Base-by-base conservation (phyloP, 2,888 invertebrate genomes). In the Drosophila mayaguana region DNA sequence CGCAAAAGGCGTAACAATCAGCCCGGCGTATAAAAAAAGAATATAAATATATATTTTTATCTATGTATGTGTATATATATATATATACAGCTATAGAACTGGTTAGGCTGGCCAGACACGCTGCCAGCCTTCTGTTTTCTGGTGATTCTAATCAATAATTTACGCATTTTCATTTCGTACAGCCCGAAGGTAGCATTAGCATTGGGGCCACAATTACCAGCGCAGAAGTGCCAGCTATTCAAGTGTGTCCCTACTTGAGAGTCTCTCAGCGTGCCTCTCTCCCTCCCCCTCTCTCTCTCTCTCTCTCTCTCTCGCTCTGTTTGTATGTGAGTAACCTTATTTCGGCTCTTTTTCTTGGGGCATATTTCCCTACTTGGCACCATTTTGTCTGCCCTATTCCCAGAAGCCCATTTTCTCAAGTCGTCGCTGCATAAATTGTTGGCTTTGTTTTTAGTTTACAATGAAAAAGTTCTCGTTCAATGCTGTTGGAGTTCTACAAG, bases 141-240 rank as follows among this genome's bases (percentile, higher is more conserved):
- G 83, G 84, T 81, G 86, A 88, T 88, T 86, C 80, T 84, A 87
- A 87, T 87, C 87, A 87, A 87, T 87, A 87, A 87, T 87, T 87
- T 87, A 87, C 86, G 86, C 88, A 87, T 88, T 87, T 87, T 83
- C 82, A 86, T 88, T 86, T 81, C 54, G 61, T 54, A 57, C 70
- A 65, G 76, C 88, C 88, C 88, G 70, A 72, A 83, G 83, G 82
- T 82, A 74, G 81, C 86, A 86, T 87, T 87, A 86, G 77, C 81
- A 79, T 83, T 83, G 81, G 86, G 72, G 46, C 73, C 74, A 65
- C 85, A 86, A 86, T 86, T 86, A 86, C 85, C 78, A 78, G 64
- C 59, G 63, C 74, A 83, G 80, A 79, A 80, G 80, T 72, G 75
- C 75, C 83, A 81, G 76, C 80, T 71, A 81, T 84, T 83, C 86